A percentile compares a stretch with the other conserved stretches of the same genome.
phyloP scores from a whole-genome alignment of 2,888 invertebrate genomes.

The Dusona sp. region DNA sequence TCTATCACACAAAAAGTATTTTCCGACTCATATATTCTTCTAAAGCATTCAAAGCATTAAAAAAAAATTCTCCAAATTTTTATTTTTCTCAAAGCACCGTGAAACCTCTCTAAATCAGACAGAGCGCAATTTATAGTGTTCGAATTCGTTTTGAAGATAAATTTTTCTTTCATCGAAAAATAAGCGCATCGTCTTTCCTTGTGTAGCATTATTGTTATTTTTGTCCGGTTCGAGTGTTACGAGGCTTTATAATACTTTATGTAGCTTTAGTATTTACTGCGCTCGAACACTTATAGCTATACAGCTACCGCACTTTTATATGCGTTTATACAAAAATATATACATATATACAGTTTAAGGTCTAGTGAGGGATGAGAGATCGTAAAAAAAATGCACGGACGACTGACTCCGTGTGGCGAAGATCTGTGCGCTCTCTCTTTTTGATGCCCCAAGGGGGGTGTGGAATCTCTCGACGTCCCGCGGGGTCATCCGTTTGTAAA shows the following conservation, averaged over 20 bases:
- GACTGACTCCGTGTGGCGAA: conserved; percentile 54
- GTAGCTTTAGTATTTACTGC: conserved; percentile 26
- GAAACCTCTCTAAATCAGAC: conserved; percentile 19
- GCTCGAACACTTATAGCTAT: conserved; percentile 20
- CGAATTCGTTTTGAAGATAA: conserved; percentile 31
- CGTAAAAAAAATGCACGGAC: conserved; percentile 64
- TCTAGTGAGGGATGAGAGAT: conserved; percentile 27
- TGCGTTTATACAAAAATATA: background rate
- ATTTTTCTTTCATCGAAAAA: conserved; percentile 2
- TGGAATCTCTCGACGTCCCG: conserved; percentile 63
- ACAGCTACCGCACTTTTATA: conserved; percentile 12
- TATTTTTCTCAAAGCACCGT: background rate
- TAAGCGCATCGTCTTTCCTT: background rate
- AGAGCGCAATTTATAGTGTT: conserved; percentile 8
- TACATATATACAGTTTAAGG: conserved; percentile 31
- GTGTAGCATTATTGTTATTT: conserved; percentile 13
- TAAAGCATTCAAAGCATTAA: conserved; percentile 4
- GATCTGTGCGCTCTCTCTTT: conserved; percentile 57
- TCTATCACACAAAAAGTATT: background rate
- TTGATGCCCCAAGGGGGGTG: conserved; percentile 40
- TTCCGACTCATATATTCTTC: background rate
- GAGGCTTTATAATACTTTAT: conserved; percentile 16
- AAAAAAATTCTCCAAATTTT: background rate
- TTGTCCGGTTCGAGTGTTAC: conserved; percentile 25
- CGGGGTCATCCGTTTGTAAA: conserved; percentile 75